Percentiles rank a stretch among this genome's conserved stretches.
phyloP scores from a whole-genome alignment of 2,797 vertebrate genomes.

The Columba guinea region DNA sequence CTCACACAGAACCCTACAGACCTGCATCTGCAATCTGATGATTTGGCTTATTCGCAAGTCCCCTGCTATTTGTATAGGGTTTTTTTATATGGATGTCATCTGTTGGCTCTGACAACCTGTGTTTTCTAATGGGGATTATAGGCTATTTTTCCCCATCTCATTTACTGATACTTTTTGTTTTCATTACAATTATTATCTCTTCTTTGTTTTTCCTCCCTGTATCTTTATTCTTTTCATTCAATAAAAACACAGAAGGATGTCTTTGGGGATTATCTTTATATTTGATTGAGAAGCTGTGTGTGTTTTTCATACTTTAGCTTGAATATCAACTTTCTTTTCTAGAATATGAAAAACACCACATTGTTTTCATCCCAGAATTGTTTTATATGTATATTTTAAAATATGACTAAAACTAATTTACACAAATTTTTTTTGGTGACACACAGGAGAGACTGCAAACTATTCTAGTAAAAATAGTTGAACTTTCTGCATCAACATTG shows the following conservation, averaged over 20 bases:
- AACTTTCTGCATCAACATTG: not conserved
- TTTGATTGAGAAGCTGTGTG: not conserved
- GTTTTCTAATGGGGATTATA: not conserved
- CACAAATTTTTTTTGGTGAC: not conserved
- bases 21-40: not conserved
- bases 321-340: not conserved
- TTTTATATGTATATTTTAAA: not conserved
- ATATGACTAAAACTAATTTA: not conserved
- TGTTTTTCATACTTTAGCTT: not conserved
- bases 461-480: slow-evolving; percentile 2
- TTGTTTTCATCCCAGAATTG: not conserved
- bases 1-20: not conserved
- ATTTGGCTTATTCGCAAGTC: slow-evolving; percentile 16
- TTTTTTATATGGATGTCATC: not conserved
- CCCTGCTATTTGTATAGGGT: not conserved
- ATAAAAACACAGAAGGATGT: not conserved
- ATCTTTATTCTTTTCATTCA: not conserved
- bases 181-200: not conserved
- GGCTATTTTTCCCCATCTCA: not conserved
- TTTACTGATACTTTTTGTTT: not conserved
- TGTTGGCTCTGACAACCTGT: not conserved
- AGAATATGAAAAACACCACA: not conserved
- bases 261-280: not conserved
- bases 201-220: not conserved
- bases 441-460: not conserved